phyloP scores from a whole-genome alignment of 2,113 vertebrate species.

The Thinocorus orbignyianus region DNA sequence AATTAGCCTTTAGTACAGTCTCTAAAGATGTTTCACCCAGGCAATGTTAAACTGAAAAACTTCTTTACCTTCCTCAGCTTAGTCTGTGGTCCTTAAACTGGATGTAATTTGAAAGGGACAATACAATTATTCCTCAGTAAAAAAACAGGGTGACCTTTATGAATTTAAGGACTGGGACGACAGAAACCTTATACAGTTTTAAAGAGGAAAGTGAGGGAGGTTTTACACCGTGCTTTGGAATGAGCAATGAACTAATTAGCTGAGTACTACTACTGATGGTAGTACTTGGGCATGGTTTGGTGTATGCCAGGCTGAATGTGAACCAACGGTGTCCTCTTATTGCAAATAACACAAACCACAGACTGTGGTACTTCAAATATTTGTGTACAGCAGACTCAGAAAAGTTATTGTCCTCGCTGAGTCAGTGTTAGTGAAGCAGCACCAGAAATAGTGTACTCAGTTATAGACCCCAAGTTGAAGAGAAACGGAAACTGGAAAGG shows the following conservation, averaged over 20 bases:
- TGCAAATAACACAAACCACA: not conserved
- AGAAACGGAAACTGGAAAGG: not conserved
- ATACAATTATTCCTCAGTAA: not conserved
- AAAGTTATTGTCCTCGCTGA: not conserved
- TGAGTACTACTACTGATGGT: not conserved
- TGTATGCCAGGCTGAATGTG: not conserved
- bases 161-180: not conserved
- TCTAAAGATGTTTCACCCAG: not conserved
- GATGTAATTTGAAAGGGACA: not conserved
- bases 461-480: fast-evolving
- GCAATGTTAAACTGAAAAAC: not conserved
- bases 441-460: not conserved
- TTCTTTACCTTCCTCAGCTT: not conserved
- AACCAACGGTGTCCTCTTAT: not conserved
- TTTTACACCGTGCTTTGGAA: not conserved
- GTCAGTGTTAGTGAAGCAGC: not conserved
- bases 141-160: not conserved
- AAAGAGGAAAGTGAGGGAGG: not conserved
- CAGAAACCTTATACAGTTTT: not conserved
- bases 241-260: not conserved
- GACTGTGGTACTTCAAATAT: fast-evolving
- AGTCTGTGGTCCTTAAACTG: not conserved
- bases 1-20: not conserved
- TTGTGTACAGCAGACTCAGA: not conserved
- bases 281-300: not conserved